Base-by-base conservation (phyloP, 2,797 vertebrate genomes). In the Cuculus canorus region DNA sequence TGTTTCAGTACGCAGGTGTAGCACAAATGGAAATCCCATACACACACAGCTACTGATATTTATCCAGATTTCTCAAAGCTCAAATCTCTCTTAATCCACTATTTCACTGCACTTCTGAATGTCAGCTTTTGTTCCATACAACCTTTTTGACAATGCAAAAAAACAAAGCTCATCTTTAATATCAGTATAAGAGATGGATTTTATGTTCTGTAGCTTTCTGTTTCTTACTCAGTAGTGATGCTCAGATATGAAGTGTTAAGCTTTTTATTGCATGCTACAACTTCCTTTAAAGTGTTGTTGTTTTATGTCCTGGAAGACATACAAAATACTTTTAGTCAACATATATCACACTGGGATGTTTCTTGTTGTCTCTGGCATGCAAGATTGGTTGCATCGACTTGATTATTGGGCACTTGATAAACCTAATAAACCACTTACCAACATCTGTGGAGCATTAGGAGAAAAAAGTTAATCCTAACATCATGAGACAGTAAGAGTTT, bases 1-100 rank as follows among this genome's bases (percentile, higher is more conserved):
- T 37, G 13, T 22, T 43, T 61, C 39, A 17, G 17, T 9, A 25
- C 0, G 0, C 15, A 37, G 9, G n/a, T 16, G 30, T 33, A 76
- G 57, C 37, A 28, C 71, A 27, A 33, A 33, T 19, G 43, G 45
- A 86, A 82, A 33, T 45, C 33, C 43, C 56, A 50, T 45, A 13
- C 14, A 7, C 15, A 10, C 22, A 23, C 4, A 69, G 57, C 18
- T 64, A 43, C 33, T 0, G 14, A 12, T 70, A 50, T 28, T 87
- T 77, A 25, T 15, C 41, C 39, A n/a, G 41, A 37, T 37, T 53
- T 83, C 27, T 71, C 41, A 35, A 78, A 77, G 78, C 71, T 72
- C 45, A 25, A 30, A 56, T 39, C 23, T 54, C 27, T 37, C 41
- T 61, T 78, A 66, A 82, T 60, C 53, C 47, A 54, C 25, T 53